Base-by-base conservation (phyloP, 2,888 invertebrate genomes). In the Rhynchonema sp. region DNA sequence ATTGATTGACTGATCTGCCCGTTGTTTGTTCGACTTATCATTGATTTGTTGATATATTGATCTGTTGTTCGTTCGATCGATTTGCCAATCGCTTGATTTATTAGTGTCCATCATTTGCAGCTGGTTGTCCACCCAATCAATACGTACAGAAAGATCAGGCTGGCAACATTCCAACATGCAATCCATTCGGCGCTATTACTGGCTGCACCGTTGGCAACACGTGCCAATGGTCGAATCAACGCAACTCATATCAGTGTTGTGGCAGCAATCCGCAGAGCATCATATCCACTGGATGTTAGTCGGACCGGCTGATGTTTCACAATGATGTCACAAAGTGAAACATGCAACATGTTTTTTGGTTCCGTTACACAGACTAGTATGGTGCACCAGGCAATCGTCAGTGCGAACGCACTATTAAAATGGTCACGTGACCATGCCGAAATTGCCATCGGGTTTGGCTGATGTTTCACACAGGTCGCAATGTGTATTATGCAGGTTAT, bases 131-230 rank as follows among this genome's bases (percentile, higher is more conserved):
- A 20, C 66, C 66, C 9, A 62, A 62, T 17, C 62, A 64, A 25
- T 66, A 60, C 54, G 64, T 65, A 26, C 63, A 65, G 30, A 53
- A 62, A 27, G 62, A 54, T 23, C 23, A 62, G n/a, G n/a, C 17
- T 2, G 61, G 61, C 22, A 63, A 65, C 56, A 64, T 63, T 23
- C 64, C 62, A 13, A 62, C 63, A 54, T 66, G 66, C 60, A 64
- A 66, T 55, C 66, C 66, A n/a, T 66, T 69, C 65, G 69, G 68
- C 56, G 68, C 69, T 20, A 66, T 67, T 22, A 66, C 68, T 25
- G 68, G 68, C 22, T 69, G 69, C 61, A 68, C 68, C 30, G 46
- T 60, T 25, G 67, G 62, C n/a, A 65, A 63, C 60, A 66, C 65
- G 20, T 66, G 66, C 30, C 66, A 66, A 58, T 66, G 66, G 66